Conservation (phyloP, 2,888 invertebrate genomes). For the Criorhina ranunculi region DNA sequence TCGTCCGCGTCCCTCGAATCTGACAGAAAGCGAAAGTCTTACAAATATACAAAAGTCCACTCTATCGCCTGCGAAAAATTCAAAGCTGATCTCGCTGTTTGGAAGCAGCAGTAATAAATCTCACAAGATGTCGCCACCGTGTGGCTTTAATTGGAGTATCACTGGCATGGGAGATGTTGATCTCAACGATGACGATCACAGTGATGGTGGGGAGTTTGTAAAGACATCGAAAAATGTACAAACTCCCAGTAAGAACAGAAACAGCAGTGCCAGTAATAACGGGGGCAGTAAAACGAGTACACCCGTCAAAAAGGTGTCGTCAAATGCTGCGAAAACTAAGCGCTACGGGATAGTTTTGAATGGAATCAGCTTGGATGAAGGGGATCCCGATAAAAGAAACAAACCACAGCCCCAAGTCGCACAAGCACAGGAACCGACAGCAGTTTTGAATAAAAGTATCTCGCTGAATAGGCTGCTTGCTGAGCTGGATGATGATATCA, state of each 20-base stretch:
- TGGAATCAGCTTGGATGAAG: conserved; percentile 81
- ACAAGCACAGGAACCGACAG: conserved; percentile 50
- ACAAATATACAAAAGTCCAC: conserved; percentile 41
- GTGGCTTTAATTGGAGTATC: conserved; percentile 84
- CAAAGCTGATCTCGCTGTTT: conserved; percentile 63
- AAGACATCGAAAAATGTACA: conserved; percentile 37
- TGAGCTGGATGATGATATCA: conserved; percentile 80
- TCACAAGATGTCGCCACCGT: conserved; percentile 82
- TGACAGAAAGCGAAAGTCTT: conserved; percentile 54
- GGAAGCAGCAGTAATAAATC: conserved; percentile 58
- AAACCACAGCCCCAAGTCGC: conserved; percentile 59
- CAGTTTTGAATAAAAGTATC: conserved; percentile 50
- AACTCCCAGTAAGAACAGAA: conserved; percentile 45
- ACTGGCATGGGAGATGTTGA: conserved; percentile 81
- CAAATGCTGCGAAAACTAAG: conserved; percentile 80
- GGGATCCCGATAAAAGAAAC: conserved; percentile 69
- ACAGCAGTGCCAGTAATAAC: conserved; percentile 55
- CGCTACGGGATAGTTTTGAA: conserved; percentile 84
- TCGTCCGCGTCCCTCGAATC: conserved; percentile 49
- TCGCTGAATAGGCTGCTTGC: conserved; percentile 80
- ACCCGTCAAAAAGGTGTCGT: conserved; percentile 59
- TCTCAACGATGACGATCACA: conserved; percentile 80
- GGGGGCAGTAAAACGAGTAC: conserved; percentile 56
- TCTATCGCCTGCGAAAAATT: conserved; percentile 75
- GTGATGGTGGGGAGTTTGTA: conserved; percentile 71